A percentile compares a stretch with the other conserved stretches of the same genome.
These are phyloP conservation scores for Drosophila peninsularis DNA, from an alignment of 2,888 invertebrate genomes.

Conservation along the genomic window DNA sequence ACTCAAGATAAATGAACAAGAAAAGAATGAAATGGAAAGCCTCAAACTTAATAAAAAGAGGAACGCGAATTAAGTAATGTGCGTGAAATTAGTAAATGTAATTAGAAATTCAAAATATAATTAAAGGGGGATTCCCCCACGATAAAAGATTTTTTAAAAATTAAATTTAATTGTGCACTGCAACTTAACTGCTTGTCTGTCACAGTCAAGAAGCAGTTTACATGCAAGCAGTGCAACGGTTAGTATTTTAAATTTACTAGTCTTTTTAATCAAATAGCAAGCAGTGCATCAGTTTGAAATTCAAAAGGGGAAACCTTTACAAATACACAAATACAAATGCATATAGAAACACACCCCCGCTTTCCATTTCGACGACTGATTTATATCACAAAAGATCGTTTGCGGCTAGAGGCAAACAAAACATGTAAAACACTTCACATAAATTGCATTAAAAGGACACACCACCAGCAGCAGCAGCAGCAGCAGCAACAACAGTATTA, in stretches of 20 bases:
- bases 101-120: too few relatives aligned
- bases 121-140: too few relatives aligned
- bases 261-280: background rate
- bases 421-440: constrained; percentile 68
- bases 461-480: constrained; percentile 6
- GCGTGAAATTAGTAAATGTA: too few relatives aligned
- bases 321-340: background rate
- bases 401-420: constrained; percentile 58
- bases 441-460: constrained; percentile 69
- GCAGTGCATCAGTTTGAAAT: constrained; percentile 18
- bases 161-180: too few relatives aligned
- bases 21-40: too few relatives aligned
- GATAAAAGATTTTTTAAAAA: too few relatives aligned
- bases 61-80: too few relatives aligned
- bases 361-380: background rate
- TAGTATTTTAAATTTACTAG: too few relatives aligned
- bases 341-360: background rate
- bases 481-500: constrained; percentile 21
- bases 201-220: background rate
- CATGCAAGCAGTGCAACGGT: background rate
- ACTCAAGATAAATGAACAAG: too few relatives aligned
- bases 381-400: constrained; percentile 57
- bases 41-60: too few relatives aligned
- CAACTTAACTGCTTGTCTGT: background rate
- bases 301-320: background rate